These are phyloP conservation scores for Hydractinia symbiolongicarpus DNA, from an alignment of 30 jellyfish, hydroid and myxozoan genomes.

Conservation along the genomic window DNA sequence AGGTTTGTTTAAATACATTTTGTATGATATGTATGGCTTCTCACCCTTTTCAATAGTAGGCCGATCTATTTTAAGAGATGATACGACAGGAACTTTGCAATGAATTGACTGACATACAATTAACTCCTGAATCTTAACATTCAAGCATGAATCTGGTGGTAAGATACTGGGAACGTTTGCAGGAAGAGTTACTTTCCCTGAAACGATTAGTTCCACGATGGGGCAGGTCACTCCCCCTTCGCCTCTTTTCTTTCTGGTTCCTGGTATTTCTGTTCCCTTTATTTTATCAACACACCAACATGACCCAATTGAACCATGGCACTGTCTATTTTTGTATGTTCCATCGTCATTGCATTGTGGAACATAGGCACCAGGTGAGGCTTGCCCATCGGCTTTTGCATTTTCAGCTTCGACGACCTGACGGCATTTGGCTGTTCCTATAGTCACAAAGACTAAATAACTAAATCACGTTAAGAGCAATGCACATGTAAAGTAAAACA, in stretches of 20 bases:
- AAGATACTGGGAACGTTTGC: not conserved
- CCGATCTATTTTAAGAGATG: not conserved
- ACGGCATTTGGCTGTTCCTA: too few relatives aligned
- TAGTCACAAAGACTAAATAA: too few relatives aligned
- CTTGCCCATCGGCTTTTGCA: not conserved
- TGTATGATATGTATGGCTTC: not conserved
- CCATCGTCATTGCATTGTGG: conserved; percentile 77
- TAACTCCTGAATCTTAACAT: not conserved
- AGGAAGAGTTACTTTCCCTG: not conserved
- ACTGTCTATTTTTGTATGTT: conserved; percentile 40
- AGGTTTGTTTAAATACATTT: not conserved
- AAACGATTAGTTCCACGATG: not conserved
- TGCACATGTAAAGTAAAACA: too few relatives aligned
- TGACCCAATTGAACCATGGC: conserved; percentile 31
- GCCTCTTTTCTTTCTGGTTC: conserved; percentile 8
- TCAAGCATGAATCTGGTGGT: not conserved
- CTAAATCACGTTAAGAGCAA: too few relatives aligned
- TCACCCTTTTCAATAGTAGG: not conserved
- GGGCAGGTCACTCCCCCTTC: not conserved
- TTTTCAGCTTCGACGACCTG: too few relatives aligned
- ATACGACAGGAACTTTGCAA: not conserved
- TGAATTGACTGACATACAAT: not conserved
- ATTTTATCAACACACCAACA: conserved; percentile 13
- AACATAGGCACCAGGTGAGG: conserved; percentile 41
- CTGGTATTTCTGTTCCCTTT: not conserved